Evolutionary conservation across 2,888 invertebrate genomes (phyloP).

Genomic region (Masnerella sp.): DNA sequence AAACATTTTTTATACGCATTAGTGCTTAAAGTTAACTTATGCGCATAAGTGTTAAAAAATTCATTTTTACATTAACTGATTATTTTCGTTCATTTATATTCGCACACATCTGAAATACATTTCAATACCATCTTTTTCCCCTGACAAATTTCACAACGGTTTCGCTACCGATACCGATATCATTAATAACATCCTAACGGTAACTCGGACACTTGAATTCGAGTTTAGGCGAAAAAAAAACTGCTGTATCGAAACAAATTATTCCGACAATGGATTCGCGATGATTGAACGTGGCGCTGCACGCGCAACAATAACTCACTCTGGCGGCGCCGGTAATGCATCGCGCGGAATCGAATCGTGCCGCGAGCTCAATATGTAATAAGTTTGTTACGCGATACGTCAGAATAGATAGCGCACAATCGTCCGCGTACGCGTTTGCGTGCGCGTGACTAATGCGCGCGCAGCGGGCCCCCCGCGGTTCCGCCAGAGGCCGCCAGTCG

Average conservation of each 20-base stretch:
- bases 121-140: too few species aligned
- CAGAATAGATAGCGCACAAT: slow-evolving; percentile 48
- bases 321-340: slow-evolving; percentile 41
- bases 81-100: too few species aligned
- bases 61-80: too few species aligned
- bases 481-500: slow-evolving; percentile 40
- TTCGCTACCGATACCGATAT: too few species aligned
- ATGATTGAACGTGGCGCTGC: slow-evolving; percentile 31
- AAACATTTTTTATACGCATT: too few species aligned
- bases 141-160: too few species aligned
- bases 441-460: slow-evolving; percentile 51
- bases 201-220: too few species aligned
- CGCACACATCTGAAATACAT: too few species aligned
- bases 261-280: slow-evolving; percentile 24
- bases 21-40: too few species aligned
- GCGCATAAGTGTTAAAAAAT: too few species aligned
- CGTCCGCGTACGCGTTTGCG: slow-evolving; percentile 10
- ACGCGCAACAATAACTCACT: slow-evolving; percentile 42
- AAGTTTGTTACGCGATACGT: slow-evolving; percentile 56
- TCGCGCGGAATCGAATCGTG: slow-evolving; percentile 39
- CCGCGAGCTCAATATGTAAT: slow-evolving; percentile 52
- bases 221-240: too few species aligned
- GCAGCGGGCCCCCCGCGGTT: slow-evolving; percentile 43
- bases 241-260: slow-evolving; percentile 40
- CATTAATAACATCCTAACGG: too few species aligned